These are phyloP conservation scores for Alcedo atthis DNA, from an alignment of 2,797 vertebrate species.

Conservation along the genomic window DNA sequence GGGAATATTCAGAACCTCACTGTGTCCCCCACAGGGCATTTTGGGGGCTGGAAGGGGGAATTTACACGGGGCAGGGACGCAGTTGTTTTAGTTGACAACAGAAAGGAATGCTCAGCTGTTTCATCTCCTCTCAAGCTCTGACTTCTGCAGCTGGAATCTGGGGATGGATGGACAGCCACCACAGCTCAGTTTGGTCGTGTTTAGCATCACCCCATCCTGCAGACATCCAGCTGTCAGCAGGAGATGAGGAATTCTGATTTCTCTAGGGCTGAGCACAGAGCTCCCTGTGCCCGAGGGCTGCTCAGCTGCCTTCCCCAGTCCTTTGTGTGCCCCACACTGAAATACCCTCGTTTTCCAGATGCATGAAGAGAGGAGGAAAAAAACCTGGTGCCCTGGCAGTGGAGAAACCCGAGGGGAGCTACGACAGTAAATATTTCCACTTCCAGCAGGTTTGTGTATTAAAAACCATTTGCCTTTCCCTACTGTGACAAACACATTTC, in stretches of 20 bases:
- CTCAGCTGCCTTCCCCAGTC: background rate
- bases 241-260: background rate
- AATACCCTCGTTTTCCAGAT: background rate
- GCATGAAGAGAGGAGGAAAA: background rate
- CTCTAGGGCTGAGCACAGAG: background rate
- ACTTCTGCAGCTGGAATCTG: background rate
- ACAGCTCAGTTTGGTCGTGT: background rate
- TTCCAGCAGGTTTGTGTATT: slow-evolving; percentile 17
- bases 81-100: background rate
- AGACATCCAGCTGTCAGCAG: background rate
- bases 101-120: background rate
- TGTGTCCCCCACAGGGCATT: no score
- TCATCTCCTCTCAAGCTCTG: background rate
- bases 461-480: slow-evolving; percentile 58
- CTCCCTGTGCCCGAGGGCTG: background rate
- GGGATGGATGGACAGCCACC: no score
- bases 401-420: background rate
- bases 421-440: slow-evolving; percentile 6
- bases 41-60: background rate
- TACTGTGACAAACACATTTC: slow-evolving; percentile 53
- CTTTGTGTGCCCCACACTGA: background rate
- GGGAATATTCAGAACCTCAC: background rate
- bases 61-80: background rate
- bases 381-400: background rate
- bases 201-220: background rate